A percentile compares a stretch with the other conserved stretches of the same genome.
Evolutionary conservation across 2,888 invertebrate genomes (phyloP).

Genomic region (Archips xylosteana): DNA sequence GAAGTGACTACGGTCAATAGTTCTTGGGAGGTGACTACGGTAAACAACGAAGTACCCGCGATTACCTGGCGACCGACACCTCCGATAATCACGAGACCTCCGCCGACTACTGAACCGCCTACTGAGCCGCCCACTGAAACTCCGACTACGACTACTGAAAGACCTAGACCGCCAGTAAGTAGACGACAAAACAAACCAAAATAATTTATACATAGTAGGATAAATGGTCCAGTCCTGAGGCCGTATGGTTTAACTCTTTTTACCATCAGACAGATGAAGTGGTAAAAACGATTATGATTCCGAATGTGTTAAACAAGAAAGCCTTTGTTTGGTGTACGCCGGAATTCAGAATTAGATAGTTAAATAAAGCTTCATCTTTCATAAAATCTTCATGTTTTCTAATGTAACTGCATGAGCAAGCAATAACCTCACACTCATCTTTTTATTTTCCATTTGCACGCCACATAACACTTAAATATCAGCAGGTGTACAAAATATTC

Average conservation of each 20-base stretch:
- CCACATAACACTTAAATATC: not conserved
- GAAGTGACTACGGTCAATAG: conserved; percentile 7
- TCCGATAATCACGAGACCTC: conserved; percentile 9
- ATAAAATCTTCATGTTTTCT: conserved; percentile 7
- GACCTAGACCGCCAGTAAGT: conserved; percentile 43
- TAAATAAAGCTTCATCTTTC: not conserved
- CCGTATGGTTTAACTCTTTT: too few relatives aligned
- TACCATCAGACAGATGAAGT: too few relatives aligned
- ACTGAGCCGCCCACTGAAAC: conserved; percentile 29
- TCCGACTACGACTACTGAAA: conserved; percentile 42
- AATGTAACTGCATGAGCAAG: not conserved
- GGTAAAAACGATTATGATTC: too few relatives aligned
- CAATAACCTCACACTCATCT: not conserved
- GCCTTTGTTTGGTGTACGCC: too few relatives aligned
- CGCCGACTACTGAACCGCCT: conserved; percentile 33
- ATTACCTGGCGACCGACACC: not conserved
- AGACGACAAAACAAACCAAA: not conserved
- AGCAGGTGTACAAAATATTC: too few relatives aligned
- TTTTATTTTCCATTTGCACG: not conserved
- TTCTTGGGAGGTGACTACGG: conserved; percentile 20
- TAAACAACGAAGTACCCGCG: conserved; percentile 4
- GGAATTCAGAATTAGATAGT: not conserved
- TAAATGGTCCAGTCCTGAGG: not conserved
- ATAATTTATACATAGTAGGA: not conserved
- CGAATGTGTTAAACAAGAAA: too few relatives aligned